Evolutionary conservation across 2,113 vertebrate species (phyloP), one percentile per base, ranked within the genome.

Genomic region (Austrofundulus limnaeus): DNA sequence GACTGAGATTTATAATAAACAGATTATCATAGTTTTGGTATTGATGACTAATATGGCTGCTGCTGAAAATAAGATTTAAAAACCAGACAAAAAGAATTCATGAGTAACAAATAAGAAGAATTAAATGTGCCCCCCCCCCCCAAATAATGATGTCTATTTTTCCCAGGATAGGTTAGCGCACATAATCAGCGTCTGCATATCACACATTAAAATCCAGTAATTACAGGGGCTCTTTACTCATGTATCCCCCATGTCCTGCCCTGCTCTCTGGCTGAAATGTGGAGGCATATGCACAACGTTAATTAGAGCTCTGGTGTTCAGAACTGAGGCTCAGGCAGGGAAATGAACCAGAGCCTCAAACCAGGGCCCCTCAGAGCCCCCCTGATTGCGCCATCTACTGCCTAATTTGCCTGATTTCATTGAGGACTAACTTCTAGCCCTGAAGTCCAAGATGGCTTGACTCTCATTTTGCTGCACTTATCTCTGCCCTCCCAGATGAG

Each of bases 201-300:
- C 73, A 62, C 67, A 72, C 50, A 15, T 55, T 77, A 67, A 81
- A 83, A 82, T 77, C 51, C 56, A 78, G 49, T 85, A 85, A 89
- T 91, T 85, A 85, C 77, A 51, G 2, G 10, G 61, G 56, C 55
- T 84, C 72, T 81, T 84, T 74, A 85, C 70, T 65, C 72, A 84
- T 80, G 78, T 58, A 84, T 90, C 82, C 78, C 80, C 39, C 52
- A 82, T 69, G 86, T 82, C 72, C 58, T 84, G 76, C 79, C 56
- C 51, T 70, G 75, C 77, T 76, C 79, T 72, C 78, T 71, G 55
- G 64, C 76, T 82, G 61, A 70, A 39, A 69, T 60, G 42, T 76
- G 76, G 70, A 75, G 62, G 80, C 84, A 88, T 87, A 75, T 78
- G 77, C 75, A 85, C 89, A 87, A 82, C 67, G 73, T 83, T 90